phyloP scores from a whole-genome alignment of 2,888 invertebrate genomes.

The Phaonia tiefii region DNA sequence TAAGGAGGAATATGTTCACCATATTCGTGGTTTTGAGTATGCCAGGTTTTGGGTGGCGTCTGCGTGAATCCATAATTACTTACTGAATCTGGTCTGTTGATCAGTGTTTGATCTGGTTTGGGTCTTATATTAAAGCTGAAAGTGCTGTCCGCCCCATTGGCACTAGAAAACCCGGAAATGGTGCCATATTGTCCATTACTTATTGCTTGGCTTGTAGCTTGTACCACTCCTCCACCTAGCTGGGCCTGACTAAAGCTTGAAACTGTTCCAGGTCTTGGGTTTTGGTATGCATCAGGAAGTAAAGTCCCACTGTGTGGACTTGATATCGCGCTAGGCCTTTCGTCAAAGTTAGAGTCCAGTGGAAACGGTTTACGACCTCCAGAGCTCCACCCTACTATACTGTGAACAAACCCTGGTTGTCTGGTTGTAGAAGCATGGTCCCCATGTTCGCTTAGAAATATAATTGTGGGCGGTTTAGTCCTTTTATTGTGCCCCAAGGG shows the following conservation, averaged over 20 bases:
- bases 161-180: constrained; percentile 75
- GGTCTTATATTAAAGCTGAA: constrained; percentile 78
- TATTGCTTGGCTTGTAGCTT: constrained; percentile 75
- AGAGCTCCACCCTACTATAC: constrained; percentile 60
- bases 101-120: constrained; percentile 70
- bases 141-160: constrained; percentile 77
- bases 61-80: constrained; percentile 68
- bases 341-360: constrained; percentile 38
- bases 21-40: constrained; percentile 65
- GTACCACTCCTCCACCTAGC: constrained; percentile 69
- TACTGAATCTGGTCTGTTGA: constrained; percentile 60
- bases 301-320: constrained; percentile 56
- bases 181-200: constrained; percentile 75
- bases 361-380: constrained; percentile 50
- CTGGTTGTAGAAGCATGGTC: constrained; percentile 72
- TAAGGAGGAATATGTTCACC: constrained; percentile 70
- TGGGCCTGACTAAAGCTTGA: constrained; percentile 69
- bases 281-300: constrained; percentile 44
- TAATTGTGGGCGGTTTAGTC: constrained; percentile 79
- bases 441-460: constrained; percentile 77
- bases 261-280: constrained; percentile 46
- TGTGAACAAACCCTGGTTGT: constrained; percentile 76
- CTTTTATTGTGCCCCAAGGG: constrained; percentile 64
- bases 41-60: constrained; percentile 68
- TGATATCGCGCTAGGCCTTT: constrained; percentile 44